phyloP scores from a whole-genome alignment of 1,140 invertebrate species.

The Pararge aegeria region DNA sequence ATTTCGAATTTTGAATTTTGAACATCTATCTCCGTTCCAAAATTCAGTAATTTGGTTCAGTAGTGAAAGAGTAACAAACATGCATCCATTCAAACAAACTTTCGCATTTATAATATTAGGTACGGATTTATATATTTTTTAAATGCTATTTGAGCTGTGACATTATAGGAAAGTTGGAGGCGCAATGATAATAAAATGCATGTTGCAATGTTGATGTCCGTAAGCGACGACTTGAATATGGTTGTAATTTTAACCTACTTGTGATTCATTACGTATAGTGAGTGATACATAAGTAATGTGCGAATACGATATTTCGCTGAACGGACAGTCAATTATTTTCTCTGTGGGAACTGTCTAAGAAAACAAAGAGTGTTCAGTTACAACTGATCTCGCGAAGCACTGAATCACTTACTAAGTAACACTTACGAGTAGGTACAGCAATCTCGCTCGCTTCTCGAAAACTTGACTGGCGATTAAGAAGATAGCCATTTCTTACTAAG shows the following conservation, averaged over 20 bases:
- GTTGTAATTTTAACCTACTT: conserved; percentile 20
- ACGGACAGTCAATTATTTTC: conserved; percentile 72
- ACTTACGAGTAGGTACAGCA: conserved; percentile 28
- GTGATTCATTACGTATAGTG: conserved; percentile 38
- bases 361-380: conserved; percentile 74
- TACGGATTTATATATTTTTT: no score
- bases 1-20: no score
- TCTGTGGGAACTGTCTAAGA: conserved; percentile 74
- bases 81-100: no score
- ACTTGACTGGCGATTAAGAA: not conserved
- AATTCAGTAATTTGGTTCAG: no score
- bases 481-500: no score
- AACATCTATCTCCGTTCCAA: no score
- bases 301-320: conserved; percentile 69
- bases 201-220: no score
- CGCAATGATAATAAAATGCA: no score
- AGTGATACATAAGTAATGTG: conserved; percentile 61
- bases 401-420: conserved; percentile 49
- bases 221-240: not conserved
- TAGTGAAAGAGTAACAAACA: no score
- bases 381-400: conserved; percentile 60
- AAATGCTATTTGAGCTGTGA: no score
- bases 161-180: no score
- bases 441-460: conserved; percentile 33
- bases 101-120: no score